A percentile compares a stretch with the other conserved stretches of the same genome.
Evolutionary conservation across 1,140 invertebrate species (phyloP).

Genomic region (Carcinoscorpius rotundicauda): DNA sequence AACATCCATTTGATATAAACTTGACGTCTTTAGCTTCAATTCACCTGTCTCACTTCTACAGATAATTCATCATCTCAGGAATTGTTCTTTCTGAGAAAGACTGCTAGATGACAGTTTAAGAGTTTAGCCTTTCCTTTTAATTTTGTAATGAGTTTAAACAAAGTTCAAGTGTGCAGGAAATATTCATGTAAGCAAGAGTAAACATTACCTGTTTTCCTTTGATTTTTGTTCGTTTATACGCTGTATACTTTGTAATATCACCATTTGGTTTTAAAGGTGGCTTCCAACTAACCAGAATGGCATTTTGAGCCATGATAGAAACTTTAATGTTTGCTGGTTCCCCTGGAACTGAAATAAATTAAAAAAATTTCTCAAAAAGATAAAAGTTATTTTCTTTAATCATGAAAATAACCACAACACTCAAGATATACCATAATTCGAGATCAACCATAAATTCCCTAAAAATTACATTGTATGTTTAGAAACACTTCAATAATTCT

Average conservation of each 20-base stretch:
- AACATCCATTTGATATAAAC: too few species aligned
- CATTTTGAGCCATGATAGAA: slow-evolving; percentile 8
- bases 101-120: too few species aligned
- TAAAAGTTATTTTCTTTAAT: not conserved
- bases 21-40: too few species aligned
- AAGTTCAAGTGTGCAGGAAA: too few species aligned
- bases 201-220: not conserved
- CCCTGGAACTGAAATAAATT: slow-evolving; percentile 21
- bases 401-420: not conserved
- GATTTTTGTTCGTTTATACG: slow-evolving; percentile 34
- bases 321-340: slow-evolving; percentile 13
- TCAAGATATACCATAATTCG: not conserved
- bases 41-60: too few species aligned
- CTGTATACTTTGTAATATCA: slow-evolving; percentile 12
- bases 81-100: too few species aligned
- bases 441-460: not conserved
- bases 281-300: slow-evolving; percentile 14
- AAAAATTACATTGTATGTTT: not conserved
- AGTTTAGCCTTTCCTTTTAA: too few species aligned
- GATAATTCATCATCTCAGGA: too few species aligned
- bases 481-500: not conserved
- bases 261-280: slow-evolving; percentile 13
- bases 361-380: slow-evolving; percentile 4
- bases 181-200: too few species aligned
- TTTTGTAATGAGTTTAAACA: too few species aligned